Percentiles rank a stretch among this genome's conserved stretches.
These are phyloP conservation scores for Lerista edwardsae DNA, from an alignment of 2,797 vertebrate species.

Conservation along the genomic window DNA sequence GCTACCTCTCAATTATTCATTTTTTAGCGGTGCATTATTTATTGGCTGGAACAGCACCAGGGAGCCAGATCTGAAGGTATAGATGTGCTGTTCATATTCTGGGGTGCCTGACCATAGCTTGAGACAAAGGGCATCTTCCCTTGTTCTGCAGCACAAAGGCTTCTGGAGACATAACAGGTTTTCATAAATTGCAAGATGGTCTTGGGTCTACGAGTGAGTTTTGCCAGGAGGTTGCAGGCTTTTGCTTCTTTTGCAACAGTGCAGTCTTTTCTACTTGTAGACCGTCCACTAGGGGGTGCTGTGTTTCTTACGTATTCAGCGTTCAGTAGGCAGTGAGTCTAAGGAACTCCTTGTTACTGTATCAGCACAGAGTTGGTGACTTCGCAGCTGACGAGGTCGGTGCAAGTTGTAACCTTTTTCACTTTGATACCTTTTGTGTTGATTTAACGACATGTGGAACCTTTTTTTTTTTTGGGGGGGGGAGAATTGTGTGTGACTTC, in stretches of 20 bases:
- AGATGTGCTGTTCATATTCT: neutral
- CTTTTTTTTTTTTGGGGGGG: too few relatives aligned
- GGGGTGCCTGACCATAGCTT: neutral
- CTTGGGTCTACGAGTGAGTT: neutral
- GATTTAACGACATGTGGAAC: neutral
- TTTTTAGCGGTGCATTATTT: neutral
- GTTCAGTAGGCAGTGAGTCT: neutral
- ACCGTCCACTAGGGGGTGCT: neutral
- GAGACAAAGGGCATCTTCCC: neutral
- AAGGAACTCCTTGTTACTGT: neutral
- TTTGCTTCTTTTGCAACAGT: neutral
- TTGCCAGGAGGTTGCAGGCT: neutral
- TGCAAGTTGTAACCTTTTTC: neutral
- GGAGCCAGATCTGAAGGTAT: neutral
- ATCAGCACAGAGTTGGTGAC: neutral
- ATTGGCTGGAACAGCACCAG: neutral
- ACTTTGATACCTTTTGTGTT: neutral
- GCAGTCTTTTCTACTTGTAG: neutral
- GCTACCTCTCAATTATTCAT: conserved; percentile 30
- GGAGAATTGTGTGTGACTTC: neutral
- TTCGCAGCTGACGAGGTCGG: neutral
- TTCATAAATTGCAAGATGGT: neutral
- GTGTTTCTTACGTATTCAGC: neutral
- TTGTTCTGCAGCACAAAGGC: neutral
- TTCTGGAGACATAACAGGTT: neutral